Base-by-base conservation (phyloP, 2,797 vertebrate genomes). In the Bovichtus variegatus region DNA sequence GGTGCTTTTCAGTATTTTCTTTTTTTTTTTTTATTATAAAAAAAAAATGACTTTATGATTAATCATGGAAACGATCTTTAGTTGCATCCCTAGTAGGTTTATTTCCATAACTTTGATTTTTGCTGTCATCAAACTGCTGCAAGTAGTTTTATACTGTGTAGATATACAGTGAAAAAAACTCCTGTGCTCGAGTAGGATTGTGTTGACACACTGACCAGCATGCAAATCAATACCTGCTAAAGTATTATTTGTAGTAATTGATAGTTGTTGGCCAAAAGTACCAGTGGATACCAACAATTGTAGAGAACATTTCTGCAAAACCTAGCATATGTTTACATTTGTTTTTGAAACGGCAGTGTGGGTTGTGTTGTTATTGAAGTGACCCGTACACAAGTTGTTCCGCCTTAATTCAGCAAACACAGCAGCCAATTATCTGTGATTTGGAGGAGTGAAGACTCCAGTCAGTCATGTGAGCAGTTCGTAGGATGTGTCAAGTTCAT, bases 391-490 rank as follows among this genome's bases (percentile, higher is more conserved):
- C 47, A 4, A 53, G 51, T 51, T 36, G 36, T 62, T 81, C 62
- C 9, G 6, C 51, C 44, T 71, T 59, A 60, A 65, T 69, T 58
- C 19, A 55, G 40, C 21, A 49, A 74, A 71, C 57, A 68, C 64
- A 65, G 66, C 63, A 66, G 46, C 65, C 15, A 21, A 47, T 82
- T 87, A 61, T 80, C 54, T 77, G 46, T 67, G 49, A 83, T 55
- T 63, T 38, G 38, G 27, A 76, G 68, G 57, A 40, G 66, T 76
- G 63, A 76, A 46, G 8, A 9, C 18, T 44, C 9, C 16, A 59
- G 51, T 87, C 84, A 68, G 54, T 79, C 73, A 79, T 71, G 61
- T 73, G 79, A 84, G 78, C 65, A 67, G 73, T 36, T 62, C 16
- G 59, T 66, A 64, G 40, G 27, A 77, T 74, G 77, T 68, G 64